Evolutionary conservation across 2,797 vertebrate species (phyloP), one percentile per base, ranked within the genome.

Genomic region (Dallia pectoralis): DNA sequence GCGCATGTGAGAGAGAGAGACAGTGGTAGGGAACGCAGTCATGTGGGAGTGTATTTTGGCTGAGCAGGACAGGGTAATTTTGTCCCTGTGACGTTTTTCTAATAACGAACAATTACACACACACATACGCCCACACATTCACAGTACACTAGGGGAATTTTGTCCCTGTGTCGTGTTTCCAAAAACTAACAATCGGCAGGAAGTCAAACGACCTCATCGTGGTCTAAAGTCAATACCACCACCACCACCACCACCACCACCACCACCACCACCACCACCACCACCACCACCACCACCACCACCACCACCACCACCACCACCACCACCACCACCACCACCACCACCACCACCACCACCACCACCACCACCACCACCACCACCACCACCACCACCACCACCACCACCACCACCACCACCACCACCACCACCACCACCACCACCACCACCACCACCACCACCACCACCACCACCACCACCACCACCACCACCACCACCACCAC

Each of bases 191-290:
- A 87, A 87, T 89, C 7, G 4, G 29, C 79, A 84, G 90, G 88
- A 92, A 91, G 78, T 76, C n/a, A 75, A 25, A 36, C 40, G 33
- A 44, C 88, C 87, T 93, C 89, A 91, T 71, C 29, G 7, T n/a
- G 67, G 59, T 80, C 69, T 83, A 80, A 82, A 76, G 84, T 89
- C 89, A 91, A 80, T 87, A 86, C 67, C 0, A 75, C 71, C 83
- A 87, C 70, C 56, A 82, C 84, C 83, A 87, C 70, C 56, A 82
- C 84, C 83, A 87, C 70, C 56, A 82, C 84, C 83, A 87, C 70
- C 56, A 82, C 84, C 83, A 87, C 70, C 56, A 82, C 84, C 83
- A 87, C 70, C 56, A 82, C 84, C 83, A 87, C 70, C 56, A 82
- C 84, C 83, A 87, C 70, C 56, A 82, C 84, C 83, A 87, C 70